Conservation (phyloP, 2,888 invertebrate species). For the Pyrochroa serraticornis region DNA sequence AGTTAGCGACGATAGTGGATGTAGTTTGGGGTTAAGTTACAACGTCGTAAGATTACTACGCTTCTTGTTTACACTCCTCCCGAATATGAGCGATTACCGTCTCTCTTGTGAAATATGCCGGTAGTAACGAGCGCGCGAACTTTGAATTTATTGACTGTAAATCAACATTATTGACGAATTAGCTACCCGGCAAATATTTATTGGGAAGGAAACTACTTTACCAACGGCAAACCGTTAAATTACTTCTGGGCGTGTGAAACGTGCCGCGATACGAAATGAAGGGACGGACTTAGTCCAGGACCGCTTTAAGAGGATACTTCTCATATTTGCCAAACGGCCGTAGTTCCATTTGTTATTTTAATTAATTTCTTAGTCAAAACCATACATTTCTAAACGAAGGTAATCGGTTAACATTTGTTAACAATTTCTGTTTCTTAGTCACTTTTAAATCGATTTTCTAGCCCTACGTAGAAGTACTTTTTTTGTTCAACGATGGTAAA, state of each 20-base stretch:
- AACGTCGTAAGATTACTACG: slow-evolving; percentile 28
- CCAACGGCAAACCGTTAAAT: slow-evolving; percentile 24
- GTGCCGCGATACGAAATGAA: too few relatives aligned
- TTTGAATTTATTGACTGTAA: slow-evolving; percentile 36
- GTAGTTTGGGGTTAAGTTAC: slow-evolving; percentile 38
- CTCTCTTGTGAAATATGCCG: slow-evolving; percentile 26
- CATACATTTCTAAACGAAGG: too few relatives aligned
- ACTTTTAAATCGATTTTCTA: too few relatives aligned
- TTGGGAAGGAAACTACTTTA: slow-evolving; percentile 28
- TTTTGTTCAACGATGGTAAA: too few relatives aligned
- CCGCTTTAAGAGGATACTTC: too few relatives aligned
- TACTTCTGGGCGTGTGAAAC: slow-evolving; percentile 6
- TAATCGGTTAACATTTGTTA: too few relatives aligned
- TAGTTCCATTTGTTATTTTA: too few relatives aligned
- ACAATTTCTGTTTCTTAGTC: too few relatives aligned
- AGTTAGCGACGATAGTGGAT: slow-evolving; percentile 37
- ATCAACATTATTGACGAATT: slow-evolving; percentile 36
- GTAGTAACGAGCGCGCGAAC: slow-evolving; percentile 26
- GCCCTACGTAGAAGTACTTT: too few relatives aligned
- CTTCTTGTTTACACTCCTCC: slow-evolving; percentile 22
- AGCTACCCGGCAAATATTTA: slow-evolving; percentile 30
- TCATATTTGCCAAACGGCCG: too few relatives aligned
- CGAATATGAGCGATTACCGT: slow-evolving; percentile 26
- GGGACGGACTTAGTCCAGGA: too few relatives aligned
- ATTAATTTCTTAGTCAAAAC: too few relatives aligned